phyloP scores from a whole-genome alignment of 2,797 vertebrate species.

The Cheirogaleus major region DNA sequence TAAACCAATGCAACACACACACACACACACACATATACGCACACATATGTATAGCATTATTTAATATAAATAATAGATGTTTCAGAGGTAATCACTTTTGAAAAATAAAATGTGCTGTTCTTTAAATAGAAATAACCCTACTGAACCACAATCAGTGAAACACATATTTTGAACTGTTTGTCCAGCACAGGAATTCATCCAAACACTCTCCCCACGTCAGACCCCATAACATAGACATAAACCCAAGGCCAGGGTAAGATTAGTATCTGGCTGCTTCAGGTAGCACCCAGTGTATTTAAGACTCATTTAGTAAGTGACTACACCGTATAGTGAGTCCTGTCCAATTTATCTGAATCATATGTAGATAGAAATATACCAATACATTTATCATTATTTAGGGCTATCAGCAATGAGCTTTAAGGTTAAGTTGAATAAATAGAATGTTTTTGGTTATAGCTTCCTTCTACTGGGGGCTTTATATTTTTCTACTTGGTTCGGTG shows the following conservation, averaged over 20 bases:
- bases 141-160: not conserved
- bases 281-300: not conserved
- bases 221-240: slow-evolving; percentile 23
- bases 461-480: slow-evolving; percentile 27
- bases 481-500: slow-evolving; percentile 12
- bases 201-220: not conserved
- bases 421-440: slow-evolving; percentile 46
- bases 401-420: slow-evolving; percentile 31
- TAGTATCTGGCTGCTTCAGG: not conserved
- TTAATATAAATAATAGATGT: slow-evolving; percentile 52
- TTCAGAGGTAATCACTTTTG: slow-evolving; percentile 46
- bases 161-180: slow-evolving; percentile 12
- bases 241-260: not conserved
- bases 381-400: slow-evolving; percentile 47
- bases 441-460: slow-evolving; percentile 30
- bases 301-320: slow-evolving; percentile 35
- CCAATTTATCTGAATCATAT: not conserved
- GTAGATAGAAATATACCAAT: not conserved
- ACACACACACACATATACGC: not conserved
- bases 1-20: not conserved
- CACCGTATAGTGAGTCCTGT: not conserved
- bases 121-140: slow-evolving; percentile 54
- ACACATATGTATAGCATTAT: not conserved
- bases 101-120: slow-evolving; percentile 45
- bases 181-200: slow-evolving; percentile 16